phyloP scores from a whole-genome alignment of 2,113 vertebrate genomes.

The Rhea pennata region DNA sequence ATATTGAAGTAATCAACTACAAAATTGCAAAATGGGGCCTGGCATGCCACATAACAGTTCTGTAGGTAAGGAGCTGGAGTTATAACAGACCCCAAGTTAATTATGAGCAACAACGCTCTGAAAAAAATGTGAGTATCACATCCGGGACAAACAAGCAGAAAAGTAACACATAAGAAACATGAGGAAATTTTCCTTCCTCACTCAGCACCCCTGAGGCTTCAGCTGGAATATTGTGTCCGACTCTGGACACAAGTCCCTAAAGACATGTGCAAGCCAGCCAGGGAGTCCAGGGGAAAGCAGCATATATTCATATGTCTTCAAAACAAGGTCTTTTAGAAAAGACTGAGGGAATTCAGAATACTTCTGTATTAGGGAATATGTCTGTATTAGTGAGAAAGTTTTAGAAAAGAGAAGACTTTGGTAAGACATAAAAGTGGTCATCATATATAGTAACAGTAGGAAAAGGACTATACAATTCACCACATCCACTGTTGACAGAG shows the following conservation, averaged over 20 bases:
- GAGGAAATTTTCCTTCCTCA: neutral
- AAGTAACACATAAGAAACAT: neutral
- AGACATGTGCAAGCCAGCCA: neutral
- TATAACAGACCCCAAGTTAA: neutral
- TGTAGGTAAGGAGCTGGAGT: neutral
- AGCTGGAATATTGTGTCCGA: fast-evolving
- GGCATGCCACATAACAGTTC: neutral
- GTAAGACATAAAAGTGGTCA: neutral
- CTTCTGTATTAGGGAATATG: neutral
- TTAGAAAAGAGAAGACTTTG: neutral
- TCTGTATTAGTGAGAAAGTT: neutral
- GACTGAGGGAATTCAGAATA: neutral
- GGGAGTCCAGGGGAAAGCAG: neutral
- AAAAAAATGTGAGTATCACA: neutral
- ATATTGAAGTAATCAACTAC: neutral
- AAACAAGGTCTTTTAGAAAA: neutral
- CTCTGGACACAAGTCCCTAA: neutral
- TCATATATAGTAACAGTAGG: neutral
- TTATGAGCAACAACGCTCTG: neutral
- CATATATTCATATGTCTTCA: neutral
- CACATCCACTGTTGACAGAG: neutral
- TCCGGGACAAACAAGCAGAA: neutral
- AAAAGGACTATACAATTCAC: neutral
- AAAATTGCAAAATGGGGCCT: neutral
- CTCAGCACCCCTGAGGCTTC: neutral